Base-by-base conservation (phyloP, 2,797 vertebrate species). In the Alca torda region DNA sequence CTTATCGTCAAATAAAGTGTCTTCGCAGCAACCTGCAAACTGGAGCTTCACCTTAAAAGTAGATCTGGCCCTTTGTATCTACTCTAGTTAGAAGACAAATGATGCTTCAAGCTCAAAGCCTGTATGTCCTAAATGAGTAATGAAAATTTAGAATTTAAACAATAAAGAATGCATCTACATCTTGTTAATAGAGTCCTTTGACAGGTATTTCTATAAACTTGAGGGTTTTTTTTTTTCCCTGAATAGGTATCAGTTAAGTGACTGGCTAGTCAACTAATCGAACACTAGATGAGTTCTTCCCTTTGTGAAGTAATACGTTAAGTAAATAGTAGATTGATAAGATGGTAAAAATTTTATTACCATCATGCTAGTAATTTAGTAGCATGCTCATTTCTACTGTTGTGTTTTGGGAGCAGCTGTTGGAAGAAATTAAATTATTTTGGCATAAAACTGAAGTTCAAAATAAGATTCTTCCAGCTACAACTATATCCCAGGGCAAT, bases 151-250 rank as follows among this genome's bases (percentile, higher is more conserved):
- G 13, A 81, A 60, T 72, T 77, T 65, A 74, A 17, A 59, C 13
- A 87, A 25, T 23, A 63, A 87, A 79, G 16, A 78, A 75, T 33
- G 3, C 2, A 78, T 45, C 45, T 74, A 31, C 5, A n/a, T 72
- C 31, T 84, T 75, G 41, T 26, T 61, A 35, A 57, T 37, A 9
- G 31, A 53, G 6, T 64, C 2, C 3, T 16, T 90, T 60, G 76
- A 56, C 16, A 67, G 13, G 4, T 50, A 46, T 70, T 65, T 56
- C 2, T 73, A 33, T 39, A 74, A 67, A 24, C 18, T 46, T 53
- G 21, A 8, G 30, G 1, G 0, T 2, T 2, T 33, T 48, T 3
- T 31, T 63, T n/a, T 89, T 48, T 26, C 3, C 26, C 39, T 63
- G 20, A 67, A 30, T 10, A 67, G 2, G 3, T 76, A 26, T 28